Conservation (phyloP, 2,888 invertebrate species). For the Trilocha varians region DNA sequence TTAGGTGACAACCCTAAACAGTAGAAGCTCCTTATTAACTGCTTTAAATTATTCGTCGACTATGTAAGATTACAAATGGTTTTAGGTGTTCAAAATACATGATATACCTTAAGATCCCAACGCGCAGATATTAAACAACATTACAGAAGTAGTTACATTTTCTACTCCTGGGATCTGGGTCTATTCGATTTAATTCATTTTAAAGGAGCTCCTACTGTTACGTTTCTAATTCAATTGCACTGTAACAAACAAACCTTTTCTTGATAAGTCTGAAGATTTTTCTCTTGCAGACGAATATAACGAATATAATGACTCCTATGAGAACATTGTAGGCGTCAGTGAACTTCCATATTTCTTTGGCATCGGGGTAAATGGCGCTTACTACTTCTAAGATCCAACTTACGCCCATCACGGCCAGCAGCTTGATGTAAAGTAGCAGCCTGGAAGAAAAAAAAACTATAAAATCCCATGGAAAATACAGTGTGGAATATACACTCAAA, state of each 20-base stretch:
- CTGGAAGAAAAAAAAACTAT: constrained; percentile 48
- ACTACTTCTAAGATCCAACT: constrained; percentile 83
- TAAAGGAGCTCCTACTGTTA: too few species aligned
- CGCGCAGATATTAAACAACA: too few species aligned
- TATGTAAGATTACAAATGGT: too few species aligned
- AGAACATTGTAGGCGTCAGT: constrained; percentile 79
- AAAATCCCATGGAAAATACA: constrained; percentile 1
- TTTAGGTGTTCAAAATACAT: too few species aligned
- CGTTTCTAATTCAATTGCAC: too few species aligned
- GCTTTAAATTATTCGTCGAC: too few species aligned
- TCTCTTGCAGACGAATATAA: constrained; percentile 82
- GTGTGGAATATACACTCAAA: background rate
- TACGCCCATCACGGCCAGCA: constrained; percentile 82
- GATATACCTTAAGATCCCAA: too few species aligned
- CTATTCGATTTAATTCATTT: too few species aligned
- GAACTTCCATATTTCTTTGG: constrained; percentile 70
- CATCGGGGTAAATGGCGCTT: constrained; percentile 70
- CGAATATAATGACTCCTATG: constrained; percentile 79
- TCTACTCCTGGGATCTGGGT: too few species aligned
- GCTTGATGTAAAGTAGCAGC: constrained; percentile 78
- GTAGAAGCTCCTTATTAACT: too few species aligned
- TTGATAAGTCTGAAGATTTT: constrained; percentile 76
- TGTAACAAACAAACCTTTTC: constrained; percentile 69
- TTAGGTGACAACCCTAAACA: too few species aligned
- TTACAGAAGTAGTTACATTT: too few species aligned